A percentile compares a stretch with the other conserved stretches of the same genome.
These are phyloP conservation scores for Salmo trutta DNA, from an alignment of 2,797 vertebrate species.

Conservation along the genomic window DNA sequence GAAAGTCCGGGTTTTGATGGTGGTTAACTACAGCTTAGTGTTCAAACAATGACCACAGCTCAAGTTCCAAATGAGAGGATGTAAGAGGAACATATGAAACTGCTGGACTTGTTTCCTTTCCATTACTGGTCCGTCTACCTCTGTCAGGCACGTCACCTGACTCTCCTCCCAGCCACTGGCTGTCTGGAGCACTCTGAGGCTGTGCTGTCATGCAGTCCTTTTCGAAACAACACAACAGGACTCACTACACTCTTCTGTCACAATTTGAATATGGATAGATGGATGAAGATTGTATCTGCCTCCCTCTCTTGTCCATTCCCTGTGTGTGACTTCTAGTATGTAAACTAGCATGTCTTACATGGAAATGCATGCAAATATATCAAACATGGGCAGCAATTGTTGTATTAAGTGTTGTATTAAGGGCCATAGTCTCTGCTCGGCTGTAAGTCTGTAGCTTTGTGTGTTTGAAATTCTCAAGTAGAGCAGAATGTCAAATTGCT, in stretches of 20 bases:
- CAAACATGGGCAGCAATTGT: constrained; percentile 18
- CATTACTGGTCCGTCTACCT: constrained; percentile 2
- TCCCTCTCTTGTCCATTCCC: constrained; percentile 1
- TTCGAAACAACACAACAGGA: background rate
- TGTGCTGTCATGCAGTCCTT: background rate
- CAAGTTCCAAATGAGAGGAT: constrained; percentile 8
- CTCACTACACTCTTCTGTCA: background rate
- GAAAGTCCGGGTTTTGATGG: background rate
- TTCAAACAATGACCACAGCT: constrained; percentile 15
- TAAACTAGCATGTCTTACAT: constrained; percentile 28
- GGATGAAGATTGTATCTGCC: background rate
- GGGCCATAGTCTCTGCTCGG: background rate
- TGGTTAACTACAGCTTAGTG: background rate
- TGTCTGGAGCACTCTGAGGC: background rate
- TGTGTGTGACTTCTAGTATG: constrained; percentile 19
- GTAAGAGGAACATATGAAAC: constrained; percentile 8
- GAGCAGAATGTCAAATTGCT: constrained; percentile 13
- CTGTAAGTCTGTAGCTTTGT: constrained; percentile 11
- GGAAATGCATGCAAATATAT: constrained; percentile 47
- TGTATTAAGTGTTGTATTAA: constrained; percentile 25
- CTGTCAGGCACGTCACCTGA: background rate
- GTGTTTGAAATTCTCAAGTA: constrained; percentile 34
- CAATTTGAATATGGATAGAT: background rate
- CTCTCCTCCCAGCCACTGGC: background rate
- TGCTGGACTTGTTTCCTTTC: constrained; percentile 18